These are phyloP conservation scores for Drosophila multiciliata DNA, from an alignment of 2,888 invertebrate species.

Conservation along the genomic window DNA sequence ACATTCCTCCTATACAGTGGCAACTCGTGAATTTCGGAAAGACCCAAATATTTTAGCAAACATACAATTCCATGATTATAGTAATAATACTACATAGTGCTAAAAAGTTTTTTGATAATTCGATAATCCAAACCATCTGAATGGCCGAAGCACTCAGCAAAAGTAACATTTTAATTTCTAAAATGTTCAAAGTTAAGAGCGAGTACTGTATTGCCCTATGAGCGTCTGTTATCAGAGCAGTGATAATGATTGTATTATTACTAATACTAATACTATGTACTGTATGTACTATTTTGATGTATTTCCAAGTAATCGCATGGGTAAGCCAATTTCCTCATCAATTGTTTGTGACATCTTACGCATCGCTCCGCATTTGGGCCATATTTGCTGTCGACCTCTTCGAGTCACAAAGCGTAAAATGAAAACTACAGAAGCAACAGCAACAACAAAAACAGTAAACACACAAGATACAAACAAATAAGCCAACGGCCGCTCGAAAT, in stretches of 20 bases:
- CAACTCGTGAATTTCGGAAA: neutral
- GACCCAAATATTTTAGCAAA: neutral
- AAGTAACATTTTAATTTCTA: neutral
- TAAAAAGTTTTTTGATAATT: neutral
- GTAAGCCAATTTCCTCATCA: slow-evolving; percentile 44
- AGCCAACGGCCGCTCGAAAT: slow-evolving; percentile 57
- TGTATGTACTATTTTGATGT: slow-evolving; percentile 7
- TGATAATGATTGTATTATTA: slow-evolving; percentile 26
- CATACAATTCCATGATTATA: neutral
- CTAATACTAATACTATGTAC: slow-evolving; percentile 1
- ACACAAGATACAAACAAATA: slow-evolving; percentile 19
- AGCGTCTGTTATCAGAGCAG: slow-evolving; percentile 8
- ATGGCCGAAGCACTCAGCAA: neutral
- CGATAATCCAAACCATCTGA: neutral
- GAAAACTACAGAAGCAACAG: slow-evolving; percentile 58
- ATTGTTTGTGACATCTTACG: slow-evolving; percentile 59
- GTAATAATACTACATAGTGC: too few relatives aligned
- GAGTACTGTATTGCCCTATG: neutral
- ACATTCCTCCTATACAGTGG: neutral
- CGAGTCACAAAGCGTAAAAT: slow-evolving; percentile 68
- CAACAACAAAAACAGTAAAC: slow-evolving; percentile 31
- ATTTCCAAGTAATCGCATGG: slow-evolving; percentile 24
- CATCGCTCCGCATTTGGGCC: slow-evolving; percentile 65
- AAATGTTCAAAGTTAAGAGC: neutral
- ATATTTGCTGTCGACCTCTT: slow-evolving; percentile 69